phyloP scores from a whole-genome alignment of 2,888 invertebrate genomes.

The Ennomos erosarius region DNA sequence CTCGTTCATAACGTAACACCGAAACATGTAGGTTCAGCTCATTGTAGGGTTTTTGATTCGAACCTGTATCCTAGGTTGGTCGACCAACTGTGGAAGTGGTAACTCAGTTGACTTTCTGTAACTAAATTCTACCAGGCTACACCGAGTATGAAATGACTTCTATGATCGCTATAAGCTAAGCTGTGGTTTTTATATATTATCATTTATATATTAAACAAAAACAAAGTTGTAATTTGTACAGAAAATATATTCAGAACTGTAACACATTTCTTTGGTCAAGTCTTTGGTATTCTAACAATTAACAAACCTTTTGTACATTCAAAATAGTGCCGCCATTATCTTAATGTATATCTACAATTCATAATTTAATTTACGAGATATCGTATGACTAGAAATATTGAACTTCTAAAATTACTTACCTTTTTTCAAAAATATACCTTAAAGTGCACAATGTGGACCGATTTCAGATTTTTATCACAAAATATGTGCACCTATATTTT shows the following conservation, averaged over 20 bases:
- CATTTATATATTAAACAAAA: too few relatives aligned
- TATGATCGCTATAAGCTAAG: too few relatives aligned
- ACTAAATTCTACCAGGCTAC: too few relatives aligned
- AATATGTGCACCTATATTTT: constrained; percentile 5
- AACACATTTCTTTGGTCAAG: constrained; percentile 31
- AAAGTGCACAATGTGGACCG: constrained; percentile 13
- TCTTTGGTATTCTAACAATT: constrained; percentile 29
- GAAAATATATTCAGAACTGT: constrained; percentile 53
- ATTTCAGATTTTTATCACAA: background rate
- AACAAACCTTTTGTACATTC: constrained; percentile 30
- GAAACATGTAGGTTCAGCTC: too few relatives aligned
- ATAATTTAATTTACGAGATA: constrained; percentile 4
- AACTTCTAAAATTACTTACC: constrained; percentile 11
- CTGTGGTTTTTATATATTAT: constrained; percentile 1
- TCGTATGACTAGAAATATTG: constrained; percentile 16
- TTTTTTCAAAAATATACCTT: constrained; percentile 6
- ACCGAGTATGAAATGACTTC: too few relatives aligned
- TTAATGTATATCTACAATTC: constrained; percentile 1
- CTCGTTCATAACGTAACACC: too few relatives aligned
- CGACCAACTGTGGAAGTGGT: too few relatives aligned
- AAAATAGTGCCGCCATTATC: constrained; percentile 32
- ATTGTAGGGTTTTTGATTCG: too few relatives aligned
- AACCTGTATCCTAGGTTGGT: too few relatives aligned
- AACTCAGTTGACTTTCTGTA: too few relatives aligned
- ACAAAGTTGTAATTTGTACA: constrained; percentile 36